These are phyloP conservation scores for Zygogramma bicolorata DNA, from an alignment of 2,888 invertebrate species.

Conservation along the genomic window DNA sequence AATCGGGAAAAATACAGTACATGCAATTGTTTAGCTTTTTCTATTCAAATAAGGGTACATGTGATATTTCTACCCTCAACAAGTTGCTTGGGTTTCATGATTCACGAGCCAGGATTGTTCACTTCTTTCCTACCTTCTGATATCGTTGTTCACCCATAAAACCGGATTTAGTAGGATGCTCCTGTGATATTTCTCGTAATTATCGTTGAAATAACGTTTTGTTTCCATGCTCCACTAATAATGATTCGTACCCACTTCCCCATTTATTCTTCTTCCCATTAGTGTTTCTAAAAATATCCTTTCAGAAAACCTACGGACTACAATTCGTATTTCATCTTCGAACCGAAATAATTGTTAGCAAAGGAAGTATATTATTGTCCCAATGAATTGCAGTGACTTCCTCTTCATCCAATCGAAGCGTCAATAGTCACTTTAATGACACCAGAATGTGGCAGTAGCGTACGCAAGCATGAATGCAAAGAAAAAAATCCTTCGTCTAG, in stretches of 20 bases:
- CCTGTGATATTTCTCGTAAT: too few species aligned
- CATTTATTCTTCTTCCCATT: neutral
- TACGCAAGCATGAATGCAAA: neutral
- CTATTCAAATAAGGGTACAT: too few species aligned
- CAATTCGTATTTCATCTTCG: neutral
- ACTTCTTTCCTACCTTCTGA: too few species aligned
- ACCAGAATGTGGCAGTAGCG: conserved; percentile 5
- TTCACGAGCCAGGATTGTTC: too few species aligned
- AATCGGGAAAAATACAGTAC: too few species aligned
- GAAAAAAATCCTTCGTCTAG: conserved; percentile 1
- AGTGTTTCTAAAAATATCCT: neutral
- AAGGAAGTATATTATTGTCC: conserved; percentile 49
- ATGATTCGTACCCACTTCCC: neutral
- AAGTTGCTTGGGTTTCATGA: too few species aligned
- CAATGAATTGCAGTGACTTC: conserved; percentile 52
- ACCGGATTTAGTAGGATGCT: too few species aligned
- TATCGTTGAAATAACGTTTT: too few species aligned
- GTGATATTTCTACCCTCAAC: too few species aligned
- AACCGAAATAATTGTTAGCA: conserved; percentile 14
- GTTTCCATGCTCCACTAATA: neutral
- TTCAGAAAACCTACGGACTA: neutral
- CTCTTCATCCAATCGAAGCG: conserved; percentile 51
- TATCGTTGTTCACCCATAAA: too few species aligned
- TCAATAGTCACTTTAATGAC: conserved; percentile 43
- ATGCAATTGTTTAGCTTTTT: too few species aligned